phyloP scores from a whole-genome alignment of 1,140 invertebrate species.

The Drosophila suzukii region DNA sequence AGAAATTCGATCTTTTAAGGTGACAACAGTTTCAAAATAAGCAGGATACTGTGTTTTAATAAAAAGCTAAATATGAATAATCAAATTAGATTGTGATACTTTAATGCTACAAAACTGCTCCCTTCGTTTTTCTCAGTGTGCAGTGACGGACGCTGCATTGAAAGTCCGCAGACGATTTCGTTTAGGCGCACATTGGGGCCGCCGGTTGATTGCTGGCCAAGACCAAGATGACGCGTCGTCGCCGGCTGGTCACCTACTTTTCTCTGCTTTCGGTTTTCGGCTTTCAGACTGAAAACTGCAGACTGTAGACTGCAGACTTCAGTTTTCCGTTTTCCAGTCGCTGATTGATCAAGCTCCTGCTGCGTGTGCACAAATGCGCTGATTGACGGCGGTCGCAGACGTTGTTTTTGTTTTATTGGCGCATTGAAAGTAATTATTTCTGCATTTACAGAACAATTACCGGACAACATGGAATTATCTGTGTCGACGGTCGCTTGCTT shows the following conservation, averaged over 20 bases:
- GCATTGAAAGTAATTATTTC: constrained; percentile 82
- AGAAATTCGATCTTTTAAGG: too few species aligned
- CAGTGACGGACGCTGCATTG: constrained; percentile 47
- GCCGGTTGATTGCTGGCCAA: constrained; percentile 54
- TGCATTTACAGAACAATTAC: constrained; percentile 83
- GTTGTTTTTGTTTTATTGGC: constrained; percentile 74
- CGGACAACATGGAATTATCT: constrained; percentile 80
- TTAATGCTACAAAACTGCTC: not conserved
- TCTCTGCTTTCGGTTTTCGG: constrained; percentile 70
- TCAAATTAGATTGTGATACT: too few species aligned
- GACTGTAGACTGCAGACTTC: constrained; percentile 42
- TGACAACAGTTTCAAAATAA: too few species aligned
- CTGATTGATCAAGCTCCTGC: constrained; percentile 78
- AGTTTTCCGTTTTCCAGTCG: constrained; percentile 36
- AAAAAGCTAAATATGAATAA: too few species aligned
- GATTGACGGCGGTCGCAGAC: constrained; percentile 56
- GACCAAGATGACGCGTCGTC: constrained; percentile 38
- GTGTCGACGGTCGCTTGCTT: constrained; percentile 73
- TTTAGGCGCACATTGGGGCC: constrained; percentile 60
- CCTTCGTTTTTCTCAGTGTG: not conserved
- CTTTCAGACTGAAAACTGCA: constrained; percentile 47
- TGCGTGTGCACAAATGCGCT: constrained; percentile 71
- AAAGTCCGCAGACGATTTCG: constrained; percentile 76
- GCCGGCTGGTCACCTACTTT: constrained; percentile 75
- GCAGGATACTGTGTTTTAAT: too few species aligned